These are phyloP conservation scores for Nasonovia ribisnigri DNA, from an alignment of 2,888 invertebrate species.

Conservation along the genomic window DNA sequence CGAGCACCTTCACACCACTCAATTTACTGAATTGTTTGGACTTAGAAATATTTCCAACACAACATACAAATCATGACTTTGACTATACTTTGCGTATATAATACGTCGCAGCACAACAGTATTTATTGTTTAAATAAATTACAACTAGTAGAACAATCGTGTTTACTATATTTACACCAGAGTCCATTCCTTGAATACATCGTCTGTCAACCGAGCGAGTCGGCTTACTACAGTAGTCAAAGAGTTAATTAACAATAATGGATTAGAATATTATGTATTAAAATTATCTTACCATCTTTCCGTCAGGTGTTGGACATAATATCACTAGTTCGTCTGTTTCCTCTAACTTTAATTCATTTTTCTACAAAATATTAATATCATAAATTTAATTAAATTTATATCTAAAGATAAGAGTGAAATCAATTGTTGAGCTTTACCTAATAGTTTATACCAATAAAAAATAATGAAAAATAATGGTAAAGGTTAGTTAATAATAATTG, in stretches of 20 bases:
- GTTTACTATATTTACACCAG: too few species aligned
- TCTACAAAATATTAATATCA: constrained; percentile 27
- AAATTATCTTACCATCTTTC: constrained; percentile 48
- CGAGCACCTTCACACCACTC: too few species aligned
- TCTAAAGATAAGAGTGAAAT: neutral
- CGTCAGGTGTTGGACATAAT: constrained; percentile 45
- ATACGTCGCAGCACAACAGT: too few species aligned
- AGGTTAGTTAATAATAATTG: neutral
- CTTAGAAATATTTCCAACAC: too few species aligned
- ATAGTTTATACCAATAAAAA: neutral
- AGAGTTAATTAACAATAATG: neutral
- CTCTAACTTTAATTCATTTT: constrained; percentile 28
- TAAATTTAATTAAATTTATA: neutral
- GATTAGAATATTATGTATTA: neutral
- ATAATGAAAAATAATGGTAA: neutral
- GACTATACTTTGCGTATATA: too few species aligned
- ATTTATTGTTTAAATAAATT: too few species aligned
- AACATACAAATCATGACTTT: too few species aligned
- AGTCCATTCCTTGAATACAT: too few species aligned
- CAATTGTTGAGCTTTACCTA: neutral
- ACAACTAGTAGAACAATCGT: too few species aligned
- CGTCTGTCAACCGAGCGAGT: too few species aligned
- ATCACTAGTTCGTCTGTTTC: constrained; percentile 15
- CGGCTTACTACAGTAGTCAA: neutral
- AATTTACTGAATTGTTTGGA: too few species aligned